Evolutionary conservation across 2,888 invertebrate genomes (phyloP).

Genomic region (Drosophila quinaria): DNA sequence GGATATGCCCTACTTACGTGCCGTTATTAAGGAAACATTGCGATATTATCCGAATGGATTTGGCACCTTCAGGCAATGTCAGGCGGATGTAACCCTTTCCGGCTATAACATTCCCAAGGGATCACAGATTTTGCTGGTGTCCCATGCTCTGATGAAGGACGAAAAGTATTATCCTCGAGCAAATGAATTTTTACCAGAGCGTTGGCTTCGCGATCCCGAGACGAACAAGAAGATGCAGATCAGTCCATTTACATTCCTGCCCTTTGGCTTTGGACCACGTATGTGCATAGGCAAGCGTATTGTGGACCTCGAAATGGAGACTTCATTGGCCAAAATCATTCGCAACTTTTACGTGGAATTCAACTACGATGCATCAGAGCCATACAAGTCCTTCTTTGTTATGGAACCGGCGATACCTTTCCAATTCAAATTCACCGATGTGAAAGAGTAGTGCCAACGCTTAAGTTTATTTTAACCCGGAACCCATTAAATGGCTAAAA

Average conservation of each 20-base stretch:
- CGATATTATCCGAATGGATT: conserved; percentile 88
- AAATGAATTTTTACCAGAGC: conserved; percentile 89
- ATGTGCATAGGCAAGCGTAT: conserved; percentile 90
- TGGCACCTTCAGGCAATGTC: conserved; percentile 87
- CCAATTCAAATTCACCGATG: conserved; percentile 80
- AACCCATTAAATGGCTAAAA: background rate
- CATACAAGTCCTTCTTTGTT: conserved; percentile 66
- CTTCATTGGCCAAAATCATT: conserved; percentile 85
- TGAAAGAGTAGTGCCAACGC: conserved; percentile 34
- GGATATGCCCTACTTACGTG: conserved; percentile 88
- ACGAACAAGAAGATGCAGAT: conserved; percentile 47
- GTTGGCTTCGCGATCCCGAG: conserved; percentile 87
- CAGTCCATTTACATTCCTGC: conserved; percentile 87
- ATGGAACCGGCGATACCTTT: conserved; percentile 82
- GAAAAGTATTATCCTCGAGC: conserved; percentile 88
- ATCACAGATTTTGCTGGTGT: conserved; percentile 90
- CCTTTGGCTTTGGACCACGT: conserved; percentile 90
- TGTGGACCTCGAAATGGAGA: conserved; percentile 90
- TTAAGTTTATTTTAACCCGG: background rate
- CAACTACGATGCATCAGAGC: conserved; percentile 69
- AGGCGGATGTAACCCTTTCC: conserved; percentile 87
- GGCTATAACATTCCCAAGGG: conserved; percentile 89
- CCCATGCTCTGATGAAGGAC: conserved; percentile 87
- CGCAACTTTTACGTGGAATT: conserved; percentile 79
- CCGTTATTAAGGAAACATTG: conserved; percentile 90